These are phyloP conservation scores for Monarcha castaneiventris DNA, from an alignment of 2,113 vertebrate species.

Conservation along the genomic window DNA sequence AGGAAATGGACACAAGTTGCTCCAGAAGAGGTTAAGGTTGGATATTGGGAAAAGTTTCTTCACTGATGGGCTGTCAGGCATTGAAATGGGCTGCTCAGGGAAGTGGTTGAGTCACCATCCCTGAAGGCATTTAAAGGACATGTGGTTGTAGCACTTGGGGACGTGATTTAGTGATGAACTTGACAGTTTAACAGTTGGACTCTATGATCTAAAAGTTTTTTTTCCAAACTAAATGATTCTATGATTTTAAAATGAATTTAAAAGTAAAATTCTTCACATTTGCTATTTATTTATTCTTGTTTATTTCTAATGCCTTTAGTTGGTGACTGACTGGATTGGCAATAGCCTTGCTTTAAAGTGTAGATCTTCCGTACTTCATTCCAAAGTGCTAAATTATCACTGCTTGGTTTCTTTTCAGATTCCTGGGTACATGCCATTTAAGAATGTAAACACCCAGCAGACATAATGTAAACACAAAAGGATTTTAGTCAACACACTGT, in stretches of 20 bases:
- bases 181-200: neutral
- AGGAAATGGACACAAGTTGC: neutral
- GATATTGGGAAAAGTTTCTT: neutral
- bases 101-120: neutral
- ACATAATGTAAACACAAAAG: neutral
- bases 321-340: neutral
- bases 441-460: neutral
- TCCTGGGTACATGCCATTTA: constrained; percentile 10
- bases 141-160: neutral
- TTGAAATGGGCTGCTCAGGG: neutral
- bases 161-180: neutral
- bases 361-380: neutral
- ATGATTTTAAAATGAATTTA: neutral
- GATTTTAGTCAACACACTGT: neutral
- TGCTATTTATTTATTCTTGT: neutral
- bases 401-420: constrained; percentile 5
- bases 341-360: neutral
- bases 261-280: neutral
- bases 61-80: too few relatives aligned
- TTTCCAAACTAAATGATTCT: neutral
- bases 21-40: neutral
- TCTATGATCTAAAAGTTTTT: neutral
- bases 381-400: neutral
- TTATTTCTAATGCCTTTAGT: neutral
- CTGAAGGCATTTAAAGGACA: neutral